Conservation (phyloP, 2,113 vertebrate genomes). For the Hirundichthys speculiger region DNA sequence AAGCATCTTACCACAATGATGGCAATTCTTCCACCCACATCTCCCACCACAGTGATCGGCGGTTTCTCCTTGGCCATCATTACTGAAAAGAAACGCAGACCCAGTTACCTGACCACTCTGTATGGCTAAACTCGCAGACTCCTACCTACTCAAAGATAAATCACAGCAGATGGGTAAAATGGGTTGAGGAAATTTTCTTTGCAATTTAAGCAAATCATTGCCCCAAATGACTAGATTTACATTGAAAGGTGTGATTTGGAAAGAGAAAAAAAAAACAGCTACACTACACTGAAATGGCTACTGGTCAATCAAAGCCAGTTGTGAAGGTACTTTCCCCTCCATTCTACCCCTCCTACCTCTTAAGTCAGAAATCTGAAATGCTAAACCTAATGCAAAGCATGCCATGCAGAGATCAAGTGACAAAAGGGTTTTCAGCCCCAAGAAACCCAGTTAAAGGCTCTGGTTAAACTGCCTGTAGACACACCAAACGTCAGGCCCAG, state of each 20-base stretch:
- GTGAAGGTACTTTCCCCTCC: slow-evolving; percentile 37
- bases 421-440: slow-evolving; percentile 67
- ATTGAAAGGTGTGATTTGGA: background rate
- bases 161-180: slow-evolving; percentile 81
- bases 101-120: slow-evolving; percentile 14
- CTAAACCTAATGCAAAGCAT: slow-evolving; percentile 74
- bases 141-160: slow-evolving; percentile 16
- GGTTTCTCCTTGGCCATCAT: slow-evolving; percentile 99
- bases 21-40: slow-evolving; percentile 96
- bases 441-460: slow-evolving; percentile 74
- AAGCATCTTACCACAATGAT: slow-evolving; percentile 92
- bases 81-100: slow-evolving; percentile 79
- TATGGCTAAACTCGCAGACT: background rate
- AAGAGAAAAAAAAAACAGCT: background rate
- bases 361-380: slow-evolving; percentile 47
- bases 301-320: slow-evolving; percentile 14
- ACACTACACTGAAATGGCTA: slow-evolving; percentile 5
- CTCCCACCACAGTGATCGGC: slow-evolving; percentile 97
- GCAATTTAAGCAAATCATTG: slow-evolving; percentile 34
- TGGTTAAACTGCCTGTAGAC: slow-evolving; percentile 33
- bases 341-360: slow-evolving; percentile 80
- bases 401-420: slow-evolving; percentile 80
- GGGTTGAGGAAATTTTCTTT: slow-evolving; percentile 67
- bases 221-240: slow-evolving; percentile 10
- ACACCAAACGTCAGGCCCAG: slow-evolving; percentile 47